Evolutionary conservation across 2,113 vertebrate genomes (phyloP).

Genomic region (Sturnus vulgaris): DNA sequence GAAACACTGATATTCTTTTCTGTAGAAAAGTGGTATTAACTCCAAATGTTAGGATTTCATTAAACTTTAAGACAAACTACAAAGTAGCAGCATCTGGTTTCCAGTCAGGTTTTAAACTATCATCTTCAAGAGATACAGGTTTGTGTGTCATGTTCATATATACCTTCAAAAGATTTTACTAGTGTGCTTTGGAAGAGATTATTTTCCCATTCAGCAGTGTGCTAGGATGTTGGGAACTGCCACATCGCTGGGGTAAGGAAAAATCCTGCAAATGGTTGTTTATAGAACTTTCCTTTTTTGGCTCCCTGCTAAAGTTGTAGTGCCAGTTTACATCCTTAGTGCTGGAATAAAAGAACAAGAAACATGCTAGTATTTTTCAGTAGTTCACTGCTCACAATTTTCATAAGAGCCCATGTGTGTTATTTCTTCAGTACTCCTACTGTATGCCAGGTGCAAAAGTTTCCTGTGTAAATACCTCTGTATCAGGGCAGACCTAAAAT

Average conservation of each 20-base stretch:
- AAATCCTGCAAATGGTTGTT: neutral
- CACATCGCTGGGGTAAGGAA: neutral
- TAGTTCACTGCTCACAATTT: neutral
- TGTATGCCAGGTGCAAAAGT: neutral
- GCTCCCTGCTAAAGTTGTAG: neutral
- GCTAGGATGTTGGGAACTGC: neutral
- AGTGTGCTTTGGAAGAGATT: neutral
- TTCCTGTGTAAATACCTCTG: neutral
- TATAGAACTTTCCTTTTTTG: neutral
- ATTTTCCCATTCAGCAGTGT: neutral
- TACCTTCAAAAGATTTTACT: conserved; percentile 12
- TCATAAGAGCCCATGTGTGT: neutral
- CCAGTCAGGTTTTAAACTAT: neutral
- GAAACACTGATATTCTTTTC: neutral
- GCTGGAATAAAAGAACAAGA: neutral
- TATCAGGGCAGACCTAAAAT: neutral
- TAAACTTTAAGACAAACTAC: neutral
- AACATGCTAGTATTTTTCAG: neutral
- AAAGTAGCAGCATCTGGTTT: neutral
- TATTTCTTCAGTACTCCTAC: neutral
- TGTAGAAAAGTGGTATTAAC: neutral
- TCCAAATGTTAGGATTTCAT: neutral
- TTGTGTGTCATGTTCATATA: neutral
- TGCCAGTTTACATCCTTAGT: neutral
- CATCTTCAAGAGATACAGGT: neutral